Conservation (phyloP, 2,113 vertebrate genomes). For the Machaerirhynchus nigripectus region DNA sequence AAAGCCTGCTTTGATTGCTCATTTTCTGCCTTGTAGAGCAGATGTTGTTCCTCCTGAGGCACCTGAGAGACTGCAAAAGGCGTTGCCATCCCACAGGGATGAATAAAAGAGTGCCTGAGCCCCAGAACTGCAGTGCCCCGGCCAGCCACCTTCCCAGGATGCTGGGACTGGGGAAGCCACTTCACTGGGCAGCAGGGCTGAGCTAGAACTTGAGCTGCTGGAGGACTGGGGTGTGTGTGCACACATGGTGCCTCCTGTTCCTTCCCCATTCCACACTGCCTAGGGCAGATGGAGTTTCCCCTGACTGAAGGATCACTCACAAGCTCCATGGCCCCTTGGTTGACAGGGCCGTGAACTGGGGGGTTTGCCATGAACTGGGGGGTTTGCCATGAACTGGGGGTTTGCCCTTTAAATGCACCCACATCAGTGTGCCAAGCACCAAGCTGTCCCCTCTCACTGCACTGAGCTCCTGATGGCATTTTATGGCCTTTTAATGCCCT, state of each 20-base stretch:
- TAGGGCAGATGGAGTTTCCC: not conserved
- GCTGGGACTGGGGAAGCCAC: not conserved
- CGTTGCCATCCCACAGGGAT: no score
- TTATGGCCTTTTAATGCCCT: not conserved
- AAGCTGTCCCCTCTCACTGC: not conserved
- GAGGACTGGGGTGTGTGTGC: not conserved
- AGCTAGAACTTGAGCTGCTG: not conserved
- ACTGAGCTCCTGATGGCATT: not conserved
- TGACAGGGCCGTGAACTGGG: accelerated
- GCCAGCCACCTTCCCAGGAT: not conserved
- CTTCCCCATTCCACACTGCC: not conserved
- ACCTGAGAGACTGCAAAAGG: not conserved
- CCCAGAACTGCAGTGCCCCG: not conserved
- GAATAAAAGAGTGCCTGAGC: not conserved
- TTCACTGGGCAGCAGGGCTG: accelerated
- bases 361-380: not conserved
- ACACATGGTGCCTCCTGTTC: not conserved
- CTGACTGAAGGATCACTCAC: not conserved
- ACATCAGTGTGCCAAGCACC: not conserved
- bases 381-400: not conserved
- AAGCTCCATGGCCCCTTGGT: not conserved
- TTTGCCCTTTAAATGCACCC: not conserved
- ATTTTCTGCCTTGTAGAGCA: not conserved
- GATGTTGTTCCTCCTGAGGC: not conserved
- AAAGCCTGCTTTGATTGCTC: not conserved